Base-by-base conservation (phyloP, 2,888 invertebrate genomes). In the Calliopum simillimum region DNA sequence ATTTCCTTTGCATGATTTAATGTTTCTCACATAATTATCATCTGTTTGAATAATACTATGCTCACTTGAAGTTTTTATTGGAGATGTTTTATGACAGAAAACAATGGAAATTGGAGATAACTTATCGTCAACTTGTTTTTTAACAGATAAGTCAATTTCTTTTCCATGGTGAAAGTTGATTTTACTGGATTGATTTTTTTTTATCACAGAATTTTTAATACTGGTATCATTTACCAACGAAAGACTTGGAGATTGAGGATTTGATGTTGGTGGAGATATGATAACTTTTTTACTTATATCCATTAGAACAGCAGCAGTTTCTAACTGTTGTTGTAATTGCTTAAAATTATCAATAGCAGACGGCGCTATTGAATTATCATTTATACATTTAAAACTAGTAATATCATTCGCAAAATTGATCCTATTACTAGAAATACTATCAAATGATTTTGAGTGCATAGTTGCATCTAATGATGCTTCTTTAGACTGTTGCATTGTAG, bases 181-280 rank as follows among this genome's bases (percentile, higher is more conserved):
- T 74, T 80, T 77, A 73, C 77, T 80, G 78, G 78, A 79, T 79
- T 83, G 83, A 78, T 83, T 85, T 76, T 79, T 78, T 81, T 84
- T 83, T 86, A 86, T 86, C 86, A 86, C 86, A 85, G 86, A 84
- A 79, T 81, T 84, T 79, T 82, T 84, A 84, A 85, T 85, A 85
- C 84, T 86, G 82, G 80, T 78, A 79, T 83, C 79, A 78, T 79
- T 77, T 75, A 75, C 75, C 74, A 79, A 75, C 70, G 81, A 75
- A 67, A 80, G 73, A 78, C 79, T 80, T 76, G 83, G 83, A 77
- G 84, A 83, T 81, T 84, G 80, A 70, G 83, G 85, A 80, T 85
- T 86, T 70, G 86, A 85, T 75, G 81, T 82, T 71, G 86, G 86
- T 62, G 86, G 85, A 71, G 86, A 85, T 73, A 86, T 84, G 62